Evolutionary conservation across 1,140 invertebrate genomes (phyloP).

Genomic region (Tetranychus urticae): DNA sequence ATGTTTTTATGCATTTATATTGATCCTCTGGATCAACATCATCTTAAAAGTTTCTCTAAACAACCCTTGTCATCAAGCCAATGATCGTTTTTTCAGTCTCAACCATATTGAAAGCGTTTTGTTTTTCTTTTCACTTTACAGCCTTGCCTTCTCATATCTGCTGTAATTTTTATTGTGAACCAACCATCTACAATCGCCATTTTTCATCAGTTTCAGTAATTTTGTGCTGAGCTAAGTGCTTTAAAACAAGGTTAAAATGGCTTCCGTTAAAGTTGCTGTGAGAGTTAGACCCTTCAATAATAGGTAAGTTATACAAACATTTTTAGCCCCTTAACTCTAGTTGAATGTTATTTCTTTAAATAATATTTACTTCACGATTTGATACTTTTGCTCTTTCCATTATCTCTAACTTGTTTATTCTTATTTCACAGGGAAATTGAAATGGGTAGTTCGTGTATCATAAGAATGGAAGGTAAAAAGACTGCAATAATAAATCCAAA

Average conservation of each 20-base stretch:
- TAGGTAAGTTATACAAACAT: conserved; percentile 12
- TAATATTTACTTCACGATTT: not conserved
- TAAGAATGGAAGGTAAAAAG: conserved; percentile 69
- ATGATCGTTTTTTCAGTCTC: too few relatives aligned
- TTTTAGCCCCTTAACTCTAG: not conserved
- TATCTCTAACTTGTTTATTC: not conserved
- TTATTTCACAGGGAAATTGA: conserved; percentile 41
- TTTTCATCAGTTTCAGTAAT: too few relatives aligned
- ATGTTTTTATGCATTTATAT: too few relatives aligned
- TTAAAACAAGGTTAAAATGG: conserved; percentile 7
- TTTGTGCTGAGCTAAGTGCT: too few relatives aligned
- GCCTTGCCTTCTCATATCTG: too few relatives aligned
- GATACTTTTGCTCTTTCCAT: not conserved
- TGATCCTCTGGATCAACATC: too few relatives aligned
- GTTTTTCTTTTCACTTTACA: too few relatives aligned
- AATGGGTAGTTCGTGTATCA: conserved; percentile 82
- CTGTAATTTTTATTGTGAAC: too few relatives aligned
- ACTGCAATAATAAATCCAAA: conserved; percentile 26
- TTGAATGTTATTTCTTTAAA: not conserved
- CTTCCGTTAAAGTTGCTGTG: conserved; percentile 59
- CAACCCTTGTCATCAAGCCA: too few relatives aligned
- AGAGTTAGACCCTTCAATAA: conserved; percentile 98
- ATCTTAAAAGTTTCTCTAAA: too few relatives aligned
- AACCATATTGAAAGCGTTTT: too few relatives aligned
- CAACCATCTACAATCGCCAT: too few relatives aligned